A percentile compares a stretch with the other conserved stretches of the same genome.
phyloP scores from a whole-genome alignment of 2,113 vertebrate species.

The Tursiops truncatus region DNA sequence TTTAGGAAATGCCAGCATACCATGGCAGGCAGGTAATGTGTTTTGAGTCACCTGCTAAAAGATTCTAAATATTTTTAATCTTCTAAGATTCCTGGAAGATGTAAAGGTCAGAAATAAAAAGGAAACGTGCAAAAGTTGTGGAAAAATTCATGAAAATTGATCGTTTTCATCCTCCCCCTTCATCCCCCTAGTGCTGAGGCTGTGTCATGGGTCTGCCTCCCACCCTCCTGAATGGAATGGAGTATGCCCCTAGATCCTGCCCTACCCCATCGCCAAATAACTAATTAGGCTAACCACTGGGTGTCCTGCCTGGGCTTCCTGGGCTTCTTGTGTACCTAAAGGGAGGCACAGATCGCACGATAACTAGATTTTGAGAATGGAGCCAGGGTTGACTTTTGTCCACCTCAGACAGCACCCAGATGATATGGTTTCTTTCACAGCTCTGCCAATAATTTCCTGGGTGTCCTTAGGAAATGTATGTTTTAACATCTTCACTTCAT shows the following conservation, averaged over 20 bases:
- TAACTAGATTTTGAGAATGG: neutral
- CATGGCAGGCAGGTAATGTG: neutral
- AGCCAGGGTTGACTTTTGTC: neutral
- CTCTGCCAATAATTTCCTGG: neutral
- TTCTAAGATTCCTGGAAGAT: neutral
- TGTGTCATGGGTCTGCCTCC: neutral
- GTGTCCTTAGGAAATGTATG: neutral
- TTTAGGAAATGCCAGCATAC: neutral
- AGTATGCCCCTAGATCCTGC: neutral
- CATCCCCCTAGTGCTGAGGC: neutral
- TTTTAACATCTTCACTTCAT: neutral
- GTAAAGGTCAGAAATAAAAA: neutral
- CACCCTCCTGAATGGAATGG: neutral
- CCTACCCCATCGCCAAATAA: accelerated
- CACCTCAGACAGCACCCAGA: neutral
- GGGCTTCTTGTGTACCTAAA: neutral
- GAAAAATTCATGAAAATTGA: neutral
- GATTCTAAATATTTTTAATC: neutral
- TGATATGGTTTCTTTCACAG: neutral
- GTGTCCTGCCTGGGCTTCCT: neutral
- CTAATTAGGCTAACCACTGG: neutral
- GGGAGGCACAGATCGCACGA: neutral
- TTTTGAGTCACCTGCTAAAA: slow-evolving; percentile 14
- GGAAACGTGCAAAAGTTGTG: neutral
- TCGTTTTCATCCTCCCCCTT: too few relatives aligned